These are phyloP conservation scores for Carcinoscorpius rotundicauda DNA, from an alignment of 1,140 invertebrate genomes.

Conservation along the genomic window DNA sequence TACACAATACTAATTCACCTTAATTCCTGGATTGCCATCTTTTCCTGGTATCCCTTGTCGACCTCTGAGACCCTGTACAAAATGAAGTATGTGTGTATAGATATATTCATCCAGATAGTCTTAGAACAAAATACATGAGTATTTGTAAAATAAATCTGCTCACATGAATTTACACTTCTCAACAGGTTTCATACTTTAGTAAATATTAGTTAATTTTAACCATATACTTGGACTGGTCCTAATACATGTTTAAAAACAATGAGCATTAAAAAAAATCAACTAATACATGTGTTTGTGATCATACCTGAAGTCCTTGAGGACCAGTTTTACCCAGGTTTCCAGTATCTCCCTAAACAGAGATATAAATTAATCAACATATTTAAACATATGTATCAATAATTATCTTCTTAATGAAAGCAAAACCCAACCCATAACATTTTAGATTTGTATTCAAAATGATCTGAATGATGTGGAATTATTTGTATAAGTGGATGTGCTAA, in stretches of 20 bases:
- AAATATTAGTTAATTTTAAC: too few relatives aligned
- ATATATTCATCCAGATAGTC: too few relatives aligned
- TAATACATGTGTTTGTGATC: not conserved
- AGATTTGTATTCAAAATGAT: not conserved
- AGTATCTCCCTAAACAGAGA: constrained; percentile 45
- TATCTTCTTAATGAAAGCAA: not conserved
- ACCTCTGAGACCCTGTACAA: constrained; percentile 55
- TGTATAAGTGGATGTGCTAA: too few relatives aligned
- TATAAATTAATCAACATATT: not conserved
- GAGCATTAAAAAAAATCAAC: too few relatives aligned
- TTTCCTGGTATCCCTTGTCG: constrained; percentile 57
- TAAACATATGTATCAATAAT: not conserved
- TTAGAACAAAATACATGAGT: too few relatives aligned
- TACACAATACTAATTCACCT: constrained; percentile 2
- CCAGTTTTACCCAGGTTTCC: constrained; percentile 59
- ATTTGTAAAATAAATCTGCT: too few relatives aligned
- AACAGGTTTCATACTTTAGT: too few relatives aligned
- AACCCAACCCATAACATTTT: not conserved
- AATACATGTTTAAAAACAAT: too few relatives aligned
- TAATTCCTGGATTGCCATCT: constrained; percentile 40
- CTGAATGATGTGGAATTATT: not conserved
- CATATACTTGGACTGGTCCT: too few relatives aligned
- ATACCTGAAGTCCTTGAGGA: constrained; percentile 45
- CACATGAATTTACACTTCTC: too few relatives aligned
- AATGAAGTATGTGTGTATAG: not conserved